phyloP scores from a whole-genome alignment of 2,113 vertebrate species.

The Spilogale gracilis region DNA sequence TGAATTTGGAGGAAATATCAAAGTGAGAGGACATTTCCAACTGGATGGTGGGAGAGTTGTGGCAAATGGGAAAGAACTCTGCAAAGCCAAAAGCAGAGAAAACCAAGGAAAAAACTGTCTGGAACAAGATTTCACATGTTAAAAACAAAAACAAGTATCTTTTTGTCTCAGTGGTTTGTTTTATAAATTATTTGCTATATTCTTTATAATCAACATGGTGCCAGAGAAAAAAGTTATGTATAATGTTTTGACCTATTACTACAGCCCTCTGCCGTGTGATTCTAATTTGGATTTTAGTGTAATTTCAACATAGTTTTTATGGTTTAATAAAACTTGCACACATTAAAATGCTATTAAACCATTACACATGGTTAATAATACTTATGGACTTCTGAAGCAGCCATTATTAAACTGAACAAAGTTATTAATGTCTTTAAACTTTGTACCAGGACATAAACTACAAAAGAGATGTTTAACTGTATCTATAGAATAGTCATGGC shows the following conservation, averaged over 20 bases:
- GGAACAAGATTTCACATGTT: background rate
- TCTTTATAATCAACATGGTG: background rate
- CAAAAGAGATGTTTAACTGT: background rate
- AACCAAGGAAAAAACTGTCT: background rate
- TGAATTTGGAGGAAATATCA: background rate
- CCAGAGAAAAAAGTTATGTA: background rate
- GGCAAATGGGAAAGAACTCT: accelerated
- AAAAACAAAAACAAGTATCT: background rate
- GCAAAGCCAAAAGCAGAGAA: background rate
- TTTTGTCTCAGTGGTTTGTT: background rate
- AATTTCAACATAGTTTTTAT: conserved; percentile 73
- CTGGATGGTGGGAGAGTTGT: accelerated
- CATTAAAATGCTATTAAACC: conserved; percentile 75
- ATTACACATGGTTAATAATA: conserved; percentile 72
- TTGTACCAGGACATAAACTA: conserved; percentile 50
- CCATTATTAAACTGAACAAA: conserved; percentile 66
- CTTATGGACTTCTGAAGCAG: conserved; percentile 61
- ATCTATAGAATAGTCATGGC: background rate
- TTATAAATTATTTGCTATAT: background rate
- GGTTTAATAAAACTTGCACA: conserved; percentile 63
- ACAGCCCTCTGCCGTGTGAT: background rate
- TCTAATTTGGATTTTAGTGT: conserved; percentile 65
- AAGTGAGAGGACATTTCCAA: background rate
- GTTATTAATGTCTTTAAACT: conserved; percentile 66
- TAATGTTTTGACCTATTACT: conserved; percentile 52